Percentiles rank a stretch among this genome's conserved stretches.
Evolutionary conservation across 2,888 invertebrate genomes (phyloP).

Genomic region (Argyra leucocephala): DNA sequence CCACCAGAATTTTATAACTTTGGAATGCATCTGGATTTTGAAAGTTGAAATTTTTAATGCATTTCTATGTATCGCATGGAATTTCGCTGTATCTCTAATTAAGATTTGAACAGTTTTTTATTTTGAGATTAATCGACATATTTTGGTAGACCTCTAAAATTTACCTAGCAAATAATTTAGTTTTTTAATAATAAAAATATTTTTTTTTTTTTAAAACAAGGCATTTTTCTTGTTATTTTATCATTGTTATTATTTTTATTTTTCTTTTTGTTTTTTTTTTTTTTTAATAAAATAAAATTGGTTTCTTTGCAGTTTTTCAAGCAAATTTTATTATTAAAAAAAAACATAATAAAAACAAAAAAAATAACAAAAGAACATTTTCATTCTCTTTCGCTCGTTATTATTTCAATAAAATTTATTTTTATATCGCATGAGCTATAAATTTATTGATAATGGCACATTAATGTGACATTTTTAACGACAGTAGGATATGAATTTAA

Average conservation of each 20-base stretch:
- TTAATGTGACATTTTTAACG: conserved; percentile 26
- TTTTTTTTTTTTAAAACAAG: not conserved
- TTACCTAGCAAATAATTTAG: too few relatives aligned
- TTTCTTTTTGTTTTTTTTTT: not conserved
- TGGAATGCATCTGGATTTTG: too few relatives aligned
- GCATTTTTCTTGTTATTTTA: not conserved
- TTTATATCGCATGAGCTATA: conserved; percentile 11
- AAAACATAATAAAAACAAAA: not conserved
- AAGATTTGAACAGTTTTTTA: too few relatives aligned
- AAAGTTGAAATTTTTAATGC: too few relatives aligned
- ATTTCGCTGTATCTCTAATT: too few relatives aligned
- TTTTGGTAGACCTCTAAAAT: too few relatives aligned
- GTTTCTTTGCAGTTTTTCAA: not conserved
- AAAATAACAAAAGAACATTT: not conserved
- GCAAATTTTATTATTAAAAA: not conserved
- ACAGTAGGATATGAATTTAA: conserved; percentile 22
- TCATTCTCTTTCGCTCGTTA: not conserved
- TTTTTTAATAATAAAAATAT: not conserved
- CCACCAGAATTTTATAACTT: too few relatives aligned
- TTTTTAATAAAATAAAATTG: not conserved
- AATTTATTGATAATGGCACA: conserved; percentile 26
- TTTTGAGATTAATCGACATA: too few relatives aligned
- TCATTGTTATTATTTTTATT: not conserved
- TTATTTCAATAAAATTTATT: conserved; percentile 11
- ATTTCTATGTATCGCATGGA: too few relatives aligned